Conservation (phyloP, 2,113 vertebrate species). For the Crypturellus undulatus region DNA sequence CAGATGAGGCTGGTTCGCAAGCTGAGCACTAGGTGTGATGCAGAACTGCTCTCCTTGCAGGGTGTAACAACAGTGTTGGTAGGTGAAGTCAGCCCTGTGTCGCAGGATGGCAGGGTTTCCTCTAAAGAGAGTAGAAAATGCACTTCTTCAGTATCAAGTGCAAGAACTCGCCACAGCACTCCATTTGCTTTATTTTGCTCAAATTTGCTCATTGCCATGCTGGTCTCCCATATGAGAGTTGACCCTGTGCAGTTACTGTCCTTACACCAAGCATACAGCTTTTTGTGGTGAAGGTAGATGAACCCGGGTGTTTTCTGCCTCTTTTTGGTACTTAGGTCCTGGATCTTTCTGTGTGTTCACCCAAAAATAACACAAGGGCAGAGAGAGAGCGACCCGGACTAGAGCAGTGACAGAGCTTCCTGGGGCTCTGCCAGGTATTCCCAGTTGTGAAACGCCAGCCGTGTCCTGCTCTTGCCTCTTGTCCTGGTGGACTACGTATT, state of each 20-base stretch:
- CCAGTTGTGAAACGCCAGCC: neutral
- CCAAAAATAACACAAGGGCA: neutral
- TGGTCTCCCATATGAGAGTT: neutral
- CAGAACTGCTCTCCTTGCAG: fast-evolving
- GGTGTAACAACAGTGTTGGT: neutral
- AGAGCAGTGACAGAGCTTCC: neutral
- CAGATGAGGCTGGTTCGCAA: neutral
- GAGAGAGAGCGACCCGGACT: neutral
- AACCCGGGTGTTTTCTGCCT: neutral
- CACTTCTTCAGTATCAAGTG: neutral
- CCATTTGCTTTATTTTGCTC: neutral
- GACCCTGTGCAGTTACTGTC: neutral
- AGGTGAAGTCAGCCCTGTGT: neutral
- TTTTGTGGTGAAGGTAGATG: fast-evolving
- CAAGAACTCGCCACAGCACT: neutral
- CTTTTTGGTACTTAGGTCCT: neutral
- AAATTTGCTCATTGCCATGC: neutral
- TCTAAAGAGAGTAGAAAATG: neutral
- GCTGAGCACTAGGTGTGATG: neutral
- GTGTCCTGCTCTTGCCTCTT: neutral
- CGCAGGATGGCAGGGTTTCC: neutral
- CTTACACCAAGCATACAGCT: neutral
- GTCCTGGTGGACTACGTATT: neutral
- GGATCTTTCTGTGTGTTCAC: neutral
- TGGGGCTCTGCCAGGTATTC: neutral